Base-by-base conservation (phyloP, 2,797 vertebrate genomes). In the Epinephelus coioides region DNA sequence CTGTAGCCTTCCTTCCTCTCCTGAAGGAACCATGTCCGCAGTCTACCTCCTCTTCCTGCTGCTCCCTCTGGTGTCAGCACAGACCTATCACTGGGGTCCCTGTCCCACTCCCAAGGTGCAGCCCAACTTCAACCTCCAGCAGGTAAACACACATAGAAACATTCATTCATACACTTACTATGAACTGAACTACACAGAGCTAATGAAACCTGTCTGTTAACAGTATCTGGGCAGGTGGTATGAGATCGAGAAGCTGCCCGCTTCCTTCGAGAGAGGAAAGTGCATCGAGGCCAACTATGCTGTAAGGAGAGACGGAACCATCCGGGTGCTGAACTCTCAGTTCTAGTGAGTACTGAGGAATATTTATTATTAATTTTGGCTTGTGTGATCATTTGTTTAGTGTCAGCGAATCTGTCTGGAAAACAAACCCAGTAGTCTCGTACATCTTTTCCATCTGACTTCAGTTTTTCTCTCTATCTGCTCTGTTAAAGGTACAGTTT, bases 221-320 rank as follows among this genome's bases (percentile, higher is more conserved):
- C 85, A 94, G 93, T 97, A 96, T 70, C 70, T 96, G 66, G 97
- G 97, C 57, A 94, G 81, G 56, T 98, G 97, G 97, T 98, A 97
- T 0, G 97, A 98, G 93, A 97, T 98, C 40, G 95, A 96, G 91
- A 97, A 96, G 85, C 95, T 97, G 14, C 96, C 97, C 0, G 90
- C 93, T 6, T 88, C 74, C 60, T 97, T 96, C 2, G 96, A 95
- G 80, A 96, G 91, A 81, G 97, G 97, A 86, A 96, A 92, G 47
- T 99, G 98, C 87, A 92, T 96, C 78, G 96, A 97, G 88, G 95
- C 96, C 21, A 96, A 96, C 86, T 98, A 97, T 69, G 88, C 88
- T 0, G 1, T 96, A 13, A 94, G 94, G 84, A 88, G 86, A 43
- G 96, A 97, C 0, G 95, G 96, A 12, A 97, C 96, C 70, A 92